Conservation (phyloP, 2,888 invertebrate species). For the Acleris emargana region DNA sequence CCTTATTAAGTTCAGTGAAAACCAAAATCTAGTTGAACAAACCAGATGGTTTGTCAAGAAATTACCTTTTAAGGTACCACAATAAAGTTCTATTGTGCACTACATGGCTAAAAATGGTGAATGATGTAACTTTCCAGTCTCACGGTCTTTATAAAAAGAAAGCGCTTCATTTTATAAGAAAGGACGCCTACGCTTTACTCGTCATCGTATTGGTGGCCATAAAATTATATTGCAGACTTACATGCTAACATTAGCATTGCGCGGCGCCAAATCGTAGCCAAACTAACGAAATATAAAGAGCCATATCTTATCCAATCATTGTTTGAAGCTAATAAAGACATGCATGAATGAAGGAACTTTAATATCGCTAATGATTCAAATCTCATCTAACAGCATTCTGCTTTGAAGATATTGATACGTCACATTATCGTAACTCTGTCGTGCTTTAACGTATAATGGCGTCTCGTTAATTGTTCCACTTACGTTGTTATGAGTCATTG, state of each 20-base stretch:
- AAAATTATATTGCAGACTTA: no score
- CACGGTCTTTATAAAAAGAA: constrained; percentile 3
- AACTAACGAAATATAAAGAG: background rate
- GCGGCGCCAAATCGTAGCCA: background rate
- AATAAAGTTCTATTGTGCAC: background rate
- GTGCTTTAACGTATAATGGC: background rate
- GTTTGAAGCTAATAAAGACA: constrained; percentile 5
- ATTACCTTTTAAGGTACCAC: background rate
- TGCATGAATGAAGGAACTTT: constrained; percentile 21
- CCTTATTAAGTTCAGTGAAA: background rate
- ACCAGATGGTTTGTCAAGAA: no score
- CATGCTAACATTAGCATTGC: no score
- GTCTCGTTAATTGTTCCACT: no score
- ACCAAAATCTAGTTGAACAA: no score
- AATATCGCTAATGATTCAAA: background rate
- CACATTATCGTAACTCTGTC: background rate
- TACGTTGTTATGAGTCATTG: background rate
- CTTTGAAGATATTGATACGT: background rate
- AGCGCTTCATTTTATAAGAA: background rate
- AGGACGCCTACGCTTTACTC: constrained; percentile 15
- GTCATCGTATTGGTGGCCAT: background rate
- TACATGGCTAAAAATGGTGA: background rate
- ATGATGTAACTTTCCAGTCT: background rate
- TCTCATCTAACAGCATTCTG: background rate
- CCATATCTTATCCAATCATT: background rate